phyloP scores from a whole-genome alignment of 2,113 vertebrate species.

The Cygnus atratus region DNA sequence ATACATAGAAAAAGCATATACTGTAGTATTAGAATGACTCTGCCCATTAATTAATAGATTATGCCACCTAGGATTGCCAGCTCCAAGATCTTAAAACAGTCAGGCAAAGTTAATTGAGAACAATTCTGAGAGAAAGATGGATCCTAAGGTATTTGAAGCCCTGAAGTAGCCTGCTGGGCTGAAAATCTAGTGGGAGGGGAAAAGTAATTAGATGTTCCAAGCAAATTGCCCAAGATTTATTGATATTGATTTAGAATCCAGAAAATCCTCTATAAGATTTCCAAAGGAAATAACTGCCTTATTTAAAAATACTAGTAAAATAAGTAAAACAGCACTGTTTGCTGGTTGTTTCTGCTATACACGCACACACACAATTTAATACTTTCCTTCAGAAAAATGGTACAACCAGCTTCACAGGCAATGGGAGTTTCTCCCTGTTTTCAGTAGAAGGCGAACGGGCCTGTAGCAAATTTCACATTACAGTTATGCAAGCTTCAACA shows the following conservation, averaged over 20 bases:
- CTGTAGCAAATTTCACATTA: not conserved
- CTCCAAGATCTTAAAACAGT: conserved; percentile 14
- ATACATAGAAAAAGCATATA: not conserved
- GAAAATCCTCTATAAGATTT: conserved; percentile 45
- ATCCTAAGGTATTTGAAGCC: conserved; percentile 63
- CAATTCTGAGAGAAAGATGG: conserved; percentile 50
- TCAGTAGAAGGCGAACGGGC: not conserved
- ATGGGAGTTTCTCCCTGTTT: not conserved
- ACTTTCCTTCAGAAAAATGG: not conserved
- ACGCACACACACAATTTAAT: not conserved
- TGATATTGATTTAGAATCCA: conserved; percentile 64
- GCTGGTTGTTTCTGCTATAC: not conserved
- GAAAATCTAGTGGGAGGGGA: conserved; percentile 62
- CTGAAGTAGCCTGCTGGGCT: conserved; percentile 56
- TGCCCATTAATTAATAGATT: conserved; percentile 8
- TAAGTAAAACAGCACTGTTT: not conserved
- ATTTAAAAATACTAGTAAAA: not conserved
- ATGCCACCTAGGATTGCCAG: conserved; percentile 1
- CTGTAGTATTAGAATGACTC: not conserved
- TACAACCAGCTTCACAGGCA: not conserved
- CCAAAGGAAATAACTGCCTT: not conserved
- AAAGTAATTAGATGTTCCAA: conserved; percentile 63
- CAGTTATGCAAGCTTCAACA: not conserved
- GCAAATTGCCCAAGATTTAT: conserved; percentile 58
- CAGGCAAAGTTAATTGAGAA: conserved; percentile 52